Percentiles rank a stretch among this genome's conserved stretches.
phyloP scores from a whole-genome alignment of 2,797 vertebrate genomes.

The Falco berigora region DNA sequence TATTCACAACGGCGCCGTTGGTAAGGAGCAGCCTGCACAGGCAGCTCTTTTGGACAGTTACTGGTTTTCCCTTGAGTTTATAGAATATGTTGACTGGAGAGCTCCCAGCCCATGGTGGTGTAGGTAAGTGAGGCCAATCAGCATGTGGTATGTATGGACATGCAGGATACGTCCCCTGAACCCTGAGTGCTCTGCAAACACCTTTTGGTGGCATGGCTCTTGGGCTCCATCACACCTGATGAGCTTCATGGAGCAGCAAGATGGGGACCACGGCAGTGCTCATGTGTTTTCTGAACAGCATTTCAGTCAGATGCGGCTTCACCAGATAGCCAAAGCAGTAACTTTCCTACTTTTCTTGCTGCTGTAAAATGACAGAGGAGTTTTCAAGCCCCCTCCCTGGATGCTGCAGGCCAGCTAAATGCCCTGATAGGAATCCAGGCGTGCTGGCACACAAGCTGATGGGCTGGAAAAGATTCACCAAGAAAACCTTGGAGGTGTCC shows the following conservation, averaged over 20 bases:
- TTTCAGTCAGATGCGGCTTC: neutral
- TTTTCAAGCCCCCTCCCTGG: neutral
- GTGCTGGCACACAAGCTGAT: neutral
- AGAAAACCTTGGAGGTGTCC: neutral
- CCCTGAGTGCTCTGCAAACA: neutral
- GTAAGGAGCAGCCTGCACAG: constrained; percentile 69
- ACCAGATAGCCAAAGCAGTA: neutral
- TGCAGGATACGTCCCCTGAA: fast-evolving
- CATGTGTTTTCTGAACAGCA: neutral
- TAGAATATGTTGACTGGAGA: neutral
- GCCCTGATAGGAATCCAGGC: neutral
- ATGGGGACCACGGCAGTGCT: neutral
- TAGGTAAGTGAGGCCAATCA: neutral
- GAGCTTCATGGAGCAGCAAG: neutral
- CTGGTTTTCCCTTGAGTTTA: neutral
- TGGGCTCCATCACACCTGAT: neutral
- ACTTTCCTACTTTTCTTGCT: neutral
- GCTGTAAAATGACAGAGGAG: neutral
- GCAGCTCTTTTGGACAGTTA: neutral
- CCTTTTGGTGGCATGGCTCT: neutral
- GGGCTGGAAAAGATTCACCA: neutral
- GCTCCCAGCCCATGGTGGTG: neutral
- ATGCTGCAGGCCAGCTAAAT: neutral
- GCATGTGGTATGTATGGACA: neutral
- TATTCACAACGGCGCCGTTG: constrained; percentile 78